These are phyloP conservation scores for Conopomorpha cramerella DNA, from an alignment of 1,140 invertebrate genomes.

Conservation along the genomic window DNA sequence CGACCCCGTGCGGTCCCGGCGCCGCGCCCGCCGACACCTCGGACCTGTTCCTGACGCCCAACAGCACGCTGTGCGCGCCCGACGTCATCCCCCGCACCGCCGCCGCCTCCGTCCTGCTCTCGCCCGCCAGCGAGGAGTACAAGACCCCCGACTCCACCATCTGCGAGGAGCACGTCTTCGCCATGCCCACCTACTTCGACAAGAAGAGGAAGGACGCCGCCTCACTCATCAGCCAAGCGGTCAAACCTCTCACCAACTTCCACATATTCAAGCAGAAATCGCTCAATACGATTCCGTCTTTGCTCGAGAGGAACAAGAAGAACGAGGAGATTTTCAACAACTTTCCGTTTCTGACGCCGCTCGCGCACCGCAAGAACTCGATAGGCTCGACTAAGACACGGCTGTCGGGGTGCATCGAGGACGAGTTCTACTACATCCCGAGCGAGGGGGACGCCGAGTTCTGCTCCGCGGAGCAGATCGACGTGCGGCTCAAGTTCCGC, in stretches of 20 bases:
- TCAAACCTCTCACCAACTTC: slow-evolving; percentile 47
- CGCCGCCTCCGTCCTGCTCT: slow-evolving; percentile 31
- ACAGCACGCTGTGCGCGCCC: slow-evolving; percentile 28
- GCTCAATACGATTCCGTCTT: slow-evolving; percentile 48
- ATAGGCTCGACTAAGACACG: no score
- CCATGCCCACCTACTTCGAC: slow-evolving; percentile 55
- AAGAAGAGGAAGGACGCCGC: slow-evolving; percentile 34
- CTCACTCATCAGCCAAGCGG: slow-evolving; percentile 27
- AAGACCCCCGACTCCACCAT: no score
- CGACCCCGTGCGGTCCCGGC: not conserved
- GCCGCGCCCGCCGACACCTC: slow-evolving; percentile 19
- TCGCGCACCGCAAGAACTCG: slow-evolving; percentile 53
- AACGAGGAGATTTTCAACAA: slow-evolving; percentile 52
- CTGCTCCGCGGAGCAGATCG: slow-evolving; percentile 13
- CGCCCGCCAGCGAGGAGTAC: no score
- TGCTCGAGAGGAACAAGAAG: slow-evolving; percentile 23
- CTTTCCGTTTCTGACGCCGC: slow-evolving; percentile 56
- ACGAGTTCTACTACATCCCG: slow-evolving; percentile 50
- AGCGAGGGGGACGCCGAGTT: slow-evolving; percentile 40
- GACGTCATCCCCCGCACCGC: slow-evolving; percentile 34
- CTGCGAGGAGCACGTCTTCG: no score
- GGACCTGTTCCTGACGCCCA: slow-evolving; percentile 35
- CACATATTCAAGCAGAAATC: slow-evolving; percentile 57
- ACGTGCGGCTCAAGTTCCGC: slow-evolving; percentile 22
- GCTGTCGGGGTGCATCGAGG: slow-evolving; percentile 44